Base-by-base conservation (phyloP, 2,888 invertebrate genomes). In the Drosophila peninsularis region DNA sequence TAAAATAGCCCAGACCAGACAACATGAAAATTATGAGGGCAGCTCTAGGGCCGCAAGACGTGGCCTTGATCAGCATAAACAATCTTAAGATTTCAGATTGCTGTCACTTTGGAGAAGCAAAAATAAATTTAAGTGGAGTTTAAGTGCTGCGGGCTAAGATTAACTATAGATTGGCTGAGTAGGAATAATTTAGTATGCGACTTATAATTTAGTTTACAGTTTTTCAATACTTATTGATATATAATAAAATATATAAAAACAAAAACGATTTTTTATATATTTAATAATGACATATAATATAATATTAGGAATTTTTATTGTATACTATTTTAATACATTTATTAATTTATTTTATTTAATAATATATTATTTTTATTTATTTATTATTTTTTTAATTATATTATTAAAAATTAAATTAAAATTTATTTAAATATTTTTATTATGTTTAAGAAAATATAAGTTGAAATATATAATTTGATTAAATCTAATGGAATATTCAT, bases 1-100 rank as follows among this genome's bases (percentile, higher is more conserved):
- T 75, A 68, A 82, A 72, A 68, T 80, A 64, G 68, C 52, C 52
- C 37, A 63, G 68, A 45, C 52, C 37, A 63, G 68, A 45, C 62
- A 62, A 47, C 53, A 37, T 49, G 39, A 42, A 45, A 62, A 64
- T 45, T 65, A 75, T 76, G 69, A 58, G 75, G 75, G 72, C 45
- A 62, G 14, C 41, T 52, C 49, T 49, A 65, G 58, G 75, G 72
- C 55, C 65, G 69, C 64, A 56, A 56, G 61, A 37, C 44, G 5
- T 42, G 72, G 37, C 71, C 75, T 68, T 71, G 62, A 61, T 67
- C 32, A 19, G 49, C 30, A 41, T 41, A 34, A 73, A 53, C 55
- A 56, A 71, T 71, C 67, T 54, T 11, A 10, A 47, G 45, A 56
- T 41, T 54, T 44, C 19, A 62, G 45, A 49, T 56, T 45, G 37